Evolutionary conservation across 2,888 invertebrate species (phyloP), one percentile per base, ranked within the genome.

Genomic region (Heliconius aoede): DNA sequence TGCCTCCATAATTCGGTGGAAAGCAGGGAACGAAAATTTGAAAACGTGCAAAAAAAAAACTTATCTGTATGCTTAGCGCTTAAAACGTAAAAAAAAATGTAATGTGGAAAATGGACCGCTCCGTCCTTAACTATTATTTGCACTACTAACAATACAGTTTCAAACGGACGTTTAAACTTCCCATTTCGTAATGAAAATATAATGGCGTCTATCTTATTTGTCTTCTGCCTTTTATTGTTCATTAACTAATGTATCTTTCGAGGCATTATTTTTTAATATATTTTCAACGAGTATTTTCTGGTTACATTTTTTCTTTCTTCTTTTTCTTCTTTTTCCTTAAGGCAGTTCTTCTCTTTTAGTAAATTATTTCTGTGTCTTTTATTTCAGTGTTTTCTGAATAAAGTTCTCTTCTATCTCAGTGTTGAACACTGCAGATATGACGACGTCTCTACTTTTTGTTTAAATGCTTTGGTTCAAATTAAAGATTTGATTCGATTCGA

Each of bases 151-250:
- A 36, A 46, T 11, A 9, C 15, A 51, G 51, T 69, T 21, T n/a
- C n/a, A 11, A 55, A n/a, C 11, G 9, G 51, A 69, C 51, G 8
- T 51, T 51, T 28, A 51, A 69, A 28, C n/a, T 65, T 26, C 24
- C 40, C 65, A 65, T 40, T 36, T 40, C 65, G 24, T 24, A 24
- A 65, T 65, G 24, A 36, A 65, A 65, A 65, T 65, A 36, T 65
- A 65, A 36, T 65, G 36, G 64, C 21, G n/a, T 64, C 11, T 64
- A 64, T 36, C 36, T 24, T 65, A 65, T 65, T 3, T 13, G n/a
- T 65, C 24, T 36, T 36, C 5, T 24, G n/a, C 1, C 65, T n/a
- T 32, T 24, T 65, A 65, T 36, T 36, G n/a, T 64, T 64, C 36
- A 64, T 65, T 36, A 36, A n/a, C 36, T 65, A 65, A 65, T 36